Evolutionary conservation across 2,797 vertebrate genomes (phyloP), one percentile per base, ranked within the genome.

Genomic region (Hoplostethus atlanticus): DNA sequence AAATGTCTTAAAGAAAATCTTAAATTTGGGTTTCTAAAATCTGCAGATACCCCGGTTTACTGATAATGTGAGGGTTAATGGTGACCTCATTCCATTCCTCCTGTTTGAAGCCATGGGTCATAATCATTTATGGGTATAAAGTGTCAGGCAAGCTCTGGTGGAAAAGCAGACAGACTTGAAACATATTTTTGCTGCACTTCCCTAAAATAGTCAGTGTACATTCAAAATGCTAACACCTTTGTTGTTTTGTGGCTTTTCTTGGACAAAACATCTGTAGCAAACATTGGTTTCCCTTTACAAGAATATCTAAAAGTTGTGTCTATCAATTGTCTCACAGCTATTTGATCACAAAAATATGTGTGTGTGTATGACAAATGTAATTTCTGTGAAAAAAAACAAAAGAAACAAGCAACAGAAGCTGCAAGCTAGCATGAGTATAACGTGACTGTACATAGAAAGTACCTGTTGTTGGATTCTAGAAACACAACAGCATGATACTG

Each of bases 271-370:
- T 13, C 11, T 42, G 11, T 42, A 47, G 30, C 34, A 65, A 17
- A 54, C 30, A 54, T 52, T 44, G n/a, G 40, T 51, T 51, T 15
- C 71, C 67, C 66, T 74, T 74, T 77, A 46, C 57, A 75, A 57
- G 36, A n/a, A 53, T 58, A n/a, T 44, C 30, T 31, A 48, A 64
- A 40, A 16, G 31, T 40, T 55, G 36, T 52, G 3, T 59, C 25
- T 30, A 59, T 12, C 42, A 58, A 13, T 38, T 15, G 17, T 51
- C n/a, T 21, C 31, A 57, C 62, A 38, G 21, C 46, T 55, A 53
- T 50, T 56, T 42, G 44, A n/a, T 21, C 30, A 30, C 25, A n/a
- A 68, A 50, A 73, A 52, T 36, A 10, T 42, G 40, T 42, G 11
- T 11, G 40, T 42, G 34, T 40, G 36, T 25, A n/a, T 34, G 47